Evolutionary conservation across 2,888 invertebrate species (phyloP), one percentile per base, ranked within the genome.

Genomic region (Tenthredo scrophulariae): DNA sequence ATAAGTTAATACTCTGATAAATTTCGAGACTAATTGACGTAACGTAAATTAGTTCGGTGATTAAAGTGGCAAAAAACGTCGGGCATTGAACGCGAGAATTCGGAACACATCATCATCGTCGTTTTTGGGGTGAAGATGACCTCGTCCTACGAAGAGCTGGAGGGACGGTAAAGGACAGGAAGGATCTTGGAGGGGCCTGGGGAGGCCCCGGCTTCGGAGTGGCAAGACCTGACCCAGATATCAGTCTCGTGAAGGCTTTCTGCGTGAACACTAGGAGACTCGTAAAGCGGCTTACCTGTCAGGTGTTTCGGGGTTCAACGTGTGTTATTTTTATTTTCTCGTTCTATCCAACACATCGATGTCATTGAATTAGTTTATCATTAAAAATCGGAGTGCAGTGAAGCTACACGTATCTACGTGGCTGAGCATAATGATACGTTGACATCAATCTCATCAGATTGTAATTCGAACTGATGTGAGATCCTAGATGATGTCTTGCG

Each of bases 211-310:
- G 62, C 77, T 80, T 62, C 62, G 18, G 80, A 80, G 80, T 22
- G 18, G 18, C 62, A 9, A 67, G 83, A 90, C 87, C 87, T 91
- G 92, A 92, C 92, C 92, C 91, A 92, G 91, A 91, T 92, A 91
- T 91, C 89, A 88, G 91, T 89, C 90, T 89, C 90, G 89, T 89
- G 91, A 92, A 90, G 90, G 91, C 90, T 89, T 90, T 89, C 89
- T 88, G 89, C 88, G 88, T 84, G 87, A 86, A 87, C 86, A 84
- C 77, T 84, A 86, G 67, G 82, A 65, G 46, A 80, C 84, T 79
- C 85, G 80, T 72, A 65, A 72, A 62, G 77, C 67, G 79, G n/a
- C 43, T 75, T 62, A 54, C 75, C 50, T 50, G 85, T 85, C 85
- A 84, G 86, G 86, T 54, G 80, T n/a, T 72, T 40, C 15, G 22